Evolutionary conservation across 2,888 invertebrate species (phyloP).

Genomic region (Morpho achilles): DNA sequence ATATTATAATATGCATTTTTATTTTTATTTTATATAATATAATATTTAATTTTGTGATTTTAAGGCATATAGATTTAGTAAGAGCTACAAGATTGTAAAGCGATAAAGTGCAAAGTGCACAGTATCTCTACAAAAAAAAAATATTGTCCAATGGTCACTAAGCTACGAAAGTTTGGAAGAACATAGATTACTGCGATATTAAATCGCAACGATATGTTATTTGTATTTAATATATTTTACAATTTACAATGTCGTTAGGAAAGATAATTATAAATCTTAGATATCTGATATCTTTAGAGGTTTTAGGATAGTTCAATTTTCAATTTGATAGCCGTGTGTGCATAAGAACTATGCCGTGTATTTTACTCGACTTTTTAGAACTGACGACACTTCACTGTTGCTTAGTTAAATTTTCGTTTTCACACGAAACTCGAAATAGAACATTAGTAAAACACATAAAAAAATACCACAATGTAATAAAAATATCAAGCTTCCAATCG

Average conservation of each 20-base stretch:
- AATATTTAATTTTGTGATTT: background rate
- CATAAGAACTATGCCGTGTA: too few relatives aligned
- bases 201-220: constrained; percentile 61
- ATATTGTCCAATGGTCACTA: constrained; percentile 64
- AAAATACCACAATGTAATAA: too few relatives aligned
- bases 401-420: too few relatives aligned
- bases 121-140: constrained; percentile 30
- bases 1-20: background rate
- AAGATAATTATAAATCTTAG: too few relatives aligned
- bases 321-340: too few relatives aligned
- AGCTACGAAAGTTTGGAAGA: constrained; percentile 66
- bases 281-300: too few relatives aligned
- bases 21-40: background rate
- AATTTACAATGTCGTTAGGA: constrained; percentile 35
- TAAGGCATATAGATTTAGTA: constrained; percentile 4
- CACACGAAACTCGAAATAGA: too few relatives aligned
- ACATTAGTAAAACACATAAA: too few relatives aligned
- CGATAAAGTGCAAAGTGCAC: constrained; percentile 12
- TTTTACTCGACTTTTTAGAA: too few relatives aligned
- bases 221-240: constrained; percentile 62
- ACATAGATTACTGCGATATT: constrained; percentile 61
- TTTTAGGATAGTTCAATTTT: too few relatives aligned
- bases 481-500: too few relatives aligned
- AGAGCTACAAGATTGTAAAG: constrained; percentile 7
- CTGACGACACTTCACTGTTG: too few relatives aligned